Evolutionary conservation across 2,113 vertebrate species (phyloP).

Genomic region (Gasterosteus nipponicus): DNA sequence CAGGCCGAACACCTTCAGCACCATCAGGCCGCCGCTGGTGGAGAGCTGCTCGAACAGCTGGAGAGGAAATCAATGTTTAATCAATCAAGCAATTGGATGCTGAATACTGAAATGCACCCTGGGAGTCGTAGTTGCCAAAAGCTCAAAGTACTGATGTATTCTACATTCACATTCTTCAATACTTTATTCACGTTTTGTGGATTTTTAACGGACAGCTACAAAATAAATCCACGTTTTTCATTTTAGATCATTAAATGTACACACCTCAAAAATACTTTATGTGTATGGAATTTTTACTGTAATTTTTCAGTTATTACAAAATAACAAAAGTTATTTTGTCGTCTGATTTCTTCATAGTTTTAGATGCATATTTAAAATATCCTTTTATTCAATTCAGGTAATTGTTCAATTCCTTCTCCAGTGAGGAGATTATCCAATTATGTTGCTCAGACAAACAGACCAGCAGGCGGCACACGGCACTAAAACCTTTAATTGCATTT

Average conservation of each 20-base stretch:
- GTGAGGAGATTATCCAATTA: background rate
- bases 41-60: slow-evolving; percentile 65
- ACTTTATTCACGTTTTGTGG: too few relatives aligned
- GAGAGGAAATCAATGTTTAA: too few relatives aligned
- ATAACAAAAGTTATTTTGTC: too few relatives aligned
- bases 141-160: too few relatives aligned
- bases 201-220: background rate
- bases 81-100: background rate
- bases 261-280: too few relatives aligned
- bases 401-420: background rate
- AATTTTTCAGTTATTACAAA: too few relatives aligned
- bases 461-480: background rate
- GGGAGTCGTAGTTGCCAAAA: background rate
- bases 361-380: background rate
- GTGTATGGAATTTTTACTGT: too few relatives aligned
- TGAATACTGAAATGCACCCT: background rate
- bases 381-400: background rate
- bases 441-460: background rate
- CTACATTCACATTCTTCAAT: too few relatives aligned
- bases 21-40: slow-evolving; percentile 50
- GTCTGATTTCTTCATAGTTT: background rate
- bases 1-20: slow-evolving; percentile 69
- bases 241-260: too few relatives aligned
- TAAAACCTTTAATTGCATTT: background rate
- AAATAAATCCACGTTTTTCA: background rate